A percentile compares a stretch with the other conserved stretches of the same genome.
These are phyloP conservation scores for Manacus vitellinus DNA, from an alignment of 2,113 vertebrate genomes.

Conservation along the genomic window DNA sequence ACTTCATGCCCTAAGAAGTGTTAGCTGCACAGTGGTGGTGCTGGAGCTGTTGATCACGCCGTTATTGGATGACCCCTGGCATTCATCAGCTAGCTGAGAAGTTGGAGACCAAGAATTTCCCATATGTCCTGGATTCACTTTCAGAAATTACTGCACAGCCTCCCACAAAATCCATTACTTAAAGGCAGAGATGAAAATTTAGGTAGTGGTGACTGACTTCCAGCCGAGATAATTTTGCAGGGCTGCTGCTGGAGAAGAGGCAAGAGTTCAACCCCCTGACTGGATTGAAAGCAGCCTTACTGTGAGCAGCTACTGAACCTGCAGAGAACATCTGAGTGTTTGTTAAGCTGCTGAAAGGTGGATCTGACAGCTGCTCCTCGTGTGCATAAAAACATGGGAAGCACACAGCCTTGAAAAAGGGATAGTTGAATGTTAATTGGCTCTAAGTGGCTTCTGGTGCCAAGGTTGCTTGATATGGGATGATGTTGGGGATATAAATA, in stretches of 20 bases:
- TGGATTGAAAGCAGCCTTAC: not conserved
- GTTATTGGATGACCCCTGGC: not conserved
- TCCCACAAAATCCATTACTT: not conserved
- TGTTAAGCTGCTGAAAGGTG: not conserved
- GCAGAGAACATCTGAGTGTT: not conserved
- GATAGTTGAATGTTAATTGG: not conserved
- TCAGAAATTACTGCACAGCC: not conserved
- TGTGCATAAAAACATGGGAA: not conserved
- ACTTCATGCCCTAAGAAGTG: not conserved
- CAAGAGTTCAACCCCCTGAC: not conserved
- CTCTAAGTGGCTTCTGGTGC: not conserved
- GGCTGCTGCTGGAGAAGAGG: not conserved
- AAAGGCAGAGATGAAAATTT: not conserved
- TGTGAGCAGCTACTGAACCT: not conserved
- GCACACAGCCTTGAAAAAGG: fast-evolving
- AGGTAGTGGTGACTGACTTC: not conserved
- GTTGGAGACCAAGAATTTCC: not conserved
- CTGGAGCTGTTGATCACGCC: fast-evolving
- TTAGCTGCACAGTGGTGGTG: not conserved
- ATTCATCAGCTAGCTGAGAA: not conserved
- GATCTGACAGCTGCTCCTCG: not conserved
- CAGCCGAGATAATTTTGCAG: not conserved
- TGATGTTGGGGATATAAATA: not conserved
- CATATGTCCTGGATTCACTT: not conserved
- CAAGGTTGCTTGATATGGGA: not conserved